Evolutionary conservation across 1,140 invertebrate species (phyloP), one percentile per base, ranked within the genome.

Genomic region (Papilio helenus): DNA sequence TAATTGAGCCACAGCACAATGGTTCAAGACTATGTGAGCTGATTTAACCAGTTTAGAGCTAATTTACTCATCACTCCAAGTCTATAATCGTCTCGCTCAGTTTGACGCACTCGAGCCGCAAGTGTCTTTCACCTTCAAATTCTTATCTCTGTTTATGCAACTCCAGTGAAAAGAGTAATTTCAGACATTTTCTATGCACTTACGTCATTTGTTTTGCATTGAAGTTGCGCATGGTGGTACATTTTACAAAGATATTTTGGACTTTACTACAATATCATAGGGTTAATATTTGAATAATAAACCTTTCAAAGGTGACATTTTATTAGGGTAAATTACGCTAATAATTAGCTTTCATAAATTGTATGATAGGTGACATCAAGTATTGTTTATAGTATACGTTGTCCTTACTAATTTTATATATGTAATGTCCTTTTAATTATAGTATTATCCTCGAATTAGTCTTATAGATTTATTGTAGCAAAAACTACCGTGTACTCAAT

Each of bases 101-200:
- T 16, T 34, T 68, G 61, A 68, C 61, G 26, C 20, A 29, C 61
- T 14, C 23, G 26, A 29, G 26, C 26, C 74, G 18, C 20, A 72
- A 68, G 34, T 61, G 58, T 68, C 61, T 68, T 26, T 68, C 61
- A 68, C 61, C 61, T 68, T 68, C 61, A 68, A 68, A 68, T 29
- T 34, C 61, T 68, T 68, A 68, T 68, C 61, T 29, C 26, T 68
- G 61, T 68, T 68, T 68, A 68, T 68, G 61, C 61, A 68, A 68
- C 26, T 68, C 12, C 61, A 68, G 61, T 26, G 61, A 68, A 68
- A 68, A 68, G 23, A 68, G 61, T 68, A 29, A 68, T 68, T 68
- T 68, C 3, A 68, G 61, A 68, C 34, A 68, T 68, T 16, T 29
- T 68, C 61, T 68, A 12, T 61, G 58, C 23, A 26, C 58, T 61